Evolutionary conservation across 1,140 invertebrate genomes (phyloP).

Genomic region (Eumaeus atala): DNA sequence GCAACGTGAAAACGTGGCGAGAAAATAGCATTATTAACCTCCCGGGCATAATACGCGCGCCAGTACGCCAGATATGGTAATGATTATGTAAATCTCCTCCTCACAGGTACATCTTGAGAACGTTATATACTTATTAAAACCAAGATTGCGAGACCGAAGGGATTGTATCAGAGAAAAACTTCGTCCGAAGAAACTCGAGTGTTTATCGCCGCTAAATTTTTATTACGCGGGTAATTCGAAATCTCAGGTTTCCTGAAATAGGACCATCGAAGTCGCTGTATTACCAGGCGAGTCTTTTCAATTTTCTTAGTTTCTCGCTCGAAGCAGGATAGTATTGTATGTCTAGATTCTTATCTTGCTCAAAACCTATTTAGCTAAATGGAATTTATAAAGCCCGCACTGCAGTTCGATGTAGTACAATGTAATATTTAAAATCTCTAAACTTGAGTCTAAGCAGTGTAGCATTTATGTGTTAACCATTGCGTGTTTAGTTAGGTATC

Average conservation of each 20-base stretch:
- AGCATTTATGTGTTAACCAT: slow-evolving; percentile 35
- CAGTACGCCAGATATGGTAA: slow-evolving; percentile 74
- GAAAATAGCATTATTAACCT: slow-evolving; percentile 76
- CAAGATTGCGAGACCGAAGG: slow-evolving; percentile 65
- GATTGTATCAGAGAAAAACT: slow-evolving; percentile 60
- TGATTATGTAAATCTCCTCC: slow-evolving; percentile 73
- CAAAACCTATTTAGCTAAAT: slow-evolving; percentile 74
- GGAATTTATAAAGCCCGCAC: slow-evolving; percentile 72
- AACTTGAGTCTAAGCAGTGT: slow-evolving; percentile 61
- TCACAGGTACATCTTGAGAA: slow-evolving; percentile 69
- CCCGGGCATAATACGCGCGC: slow-evolving; percentile 72
- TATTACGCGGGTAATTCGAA: slow-evolving; percentile 60
- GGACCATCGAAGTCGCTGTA: slow-evolving; percentile 61
- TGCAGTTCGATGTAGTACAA: slow-evolving; percentile 72
- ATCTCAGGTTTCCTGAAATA: slow-evolving; percentile 66
- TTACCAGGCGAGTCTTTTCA: slow-evolving; percentile 70
- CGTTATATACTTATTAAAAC: slow-evolving; percentile 74
- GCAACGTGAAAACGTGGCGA: slow-evolving; percentile 73
- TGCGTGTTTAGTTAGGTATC: slow-evolving; percentile 9
- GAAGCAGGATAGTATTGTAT: slow-evolving; percentile 69
- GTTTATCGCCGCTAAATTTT: slow-evolving; percentile 64
- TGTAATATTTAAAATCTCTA: slow-evolving; percentile 73
- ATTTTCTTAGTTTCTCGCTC: slow-evolving; percentile 71
- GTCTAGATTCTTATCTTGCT: slow-evolving; percentile 71
- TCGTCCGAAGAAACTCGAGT: slow-evolving; percentile 44